phyloP scores from a whole-genome alignment of 2,888 invertebrate genomes.

The Crematogaster levior region DNA sequence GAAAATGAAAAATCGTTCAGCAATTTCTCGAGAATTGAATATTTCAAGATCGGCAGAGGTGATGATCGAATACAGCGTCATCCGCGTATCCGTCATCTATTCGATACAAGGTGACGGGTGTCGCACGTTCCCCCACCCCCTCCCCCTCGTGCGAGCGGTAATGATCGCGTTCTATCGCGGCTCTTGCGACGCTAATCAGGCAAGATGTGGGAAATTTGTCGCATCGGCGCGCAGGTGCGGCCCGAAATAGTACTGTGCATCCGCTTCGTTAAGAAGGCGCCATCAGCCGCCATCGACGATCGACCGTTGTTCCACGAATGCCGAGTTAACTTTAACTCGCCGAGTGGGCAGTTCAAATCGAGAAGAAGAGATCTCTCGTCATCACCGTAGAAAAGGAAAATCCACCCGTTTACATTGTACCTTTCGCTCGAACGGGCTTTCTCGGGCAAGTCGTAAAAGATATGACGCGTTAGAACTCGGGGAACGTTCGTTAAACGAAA shows the following conservation, averaged over 20 bases:
- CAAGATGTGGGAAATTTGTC: constrained; percentile 55
- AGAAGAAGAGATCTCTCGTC: constrained; percentile 7
- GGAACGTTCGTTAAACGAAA: neutral
- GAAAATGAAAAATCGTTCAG: neutral
- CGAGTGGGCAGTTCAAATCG: constrained; percentile 45
- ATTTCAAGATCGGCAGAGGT: neutral
- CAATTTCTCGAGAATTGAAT: constrained; percentile 10
- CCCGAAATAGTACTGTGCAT: constrained; percentile 52
- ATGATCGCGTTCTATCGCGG: constrained; percentile 44
- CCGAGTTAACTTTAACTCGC: constrained; percentile 50
- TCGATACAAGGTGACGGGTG: constrained; percentile 5
- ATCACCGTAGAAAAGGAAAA: neutral
- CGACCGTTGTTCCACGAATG: constrained; percentile 48
- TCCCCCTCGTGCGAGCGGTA: neutral
- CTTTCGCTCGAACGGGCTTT: neutral
- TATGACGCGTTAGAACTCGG: neutral
- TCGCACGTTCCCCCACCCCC: neutral
- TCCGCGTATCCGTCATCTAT: neutral
- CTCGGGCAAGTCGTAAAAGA: neutral
- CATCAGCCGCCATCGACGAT: constrained; percentile 50
- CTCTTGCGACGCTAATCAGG: constrained; percentile 54
- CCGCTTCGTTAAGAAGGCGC: constrained; percentile 53
- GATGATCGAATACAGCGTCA: neutral
- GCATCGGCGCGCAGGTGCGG: constrained; percentile 52
- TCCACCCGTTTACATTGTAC: neutral